Conservation (phyloP, 2,113 vertebrate genomes). For the Brachionichthys hirsutus region DNA sequence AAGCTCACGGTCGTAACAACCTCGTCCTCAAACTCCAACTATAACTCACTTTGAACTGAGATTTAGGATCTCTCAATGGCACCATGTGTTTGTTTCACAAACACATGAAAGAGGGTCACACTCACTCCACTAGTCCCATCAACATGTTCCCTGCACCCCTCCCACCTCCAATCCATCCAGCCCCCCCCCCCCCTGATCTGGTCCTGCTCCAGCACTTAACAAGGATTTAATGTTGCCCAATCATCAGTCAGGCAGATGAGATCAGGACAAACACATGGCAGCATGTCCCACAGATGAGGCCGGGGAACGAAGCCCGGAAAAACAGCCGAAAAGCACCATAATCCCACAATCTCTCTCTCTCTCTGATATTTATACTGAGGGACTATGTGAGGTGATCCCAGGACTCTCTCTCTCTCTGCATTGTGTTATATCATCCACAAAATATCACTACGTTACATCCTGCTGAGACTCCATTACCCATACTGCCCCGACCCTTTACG, state of each 20-base stretch:
- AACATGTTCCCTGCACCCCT: slow-evolving; percentile 8
- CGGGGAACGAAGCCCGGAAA: slow-evolving; percentile 32
- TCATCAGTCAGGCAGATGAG: slow-evolving; percentile 63
- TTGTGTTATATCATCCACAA: slow-evolving; percentile 42
- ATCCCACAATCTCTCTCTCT: slow-evolving; percentile 60
- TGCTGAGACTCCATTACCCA: no score
- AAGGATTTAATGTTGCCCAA: slow-evolving; percentile 63
- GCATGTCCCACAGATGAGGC: slow-evolving; percentile 44
- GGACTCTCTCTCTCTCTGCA: not conserved
- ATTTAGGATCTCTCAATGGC: not conserved
- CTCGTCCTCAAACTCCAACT: not conserved
- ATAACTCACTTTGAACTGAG: not conserved
- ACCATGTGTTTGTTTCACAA: not conserved
- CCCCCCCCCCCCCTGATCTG: slow-evolving; percentile 28
- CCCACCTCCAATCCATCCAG: not conserved
- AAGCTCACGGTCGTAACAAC: no score
- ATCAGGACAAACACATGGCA: slow-evolving; percentile 63
- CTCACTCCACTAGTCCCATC: slow-evolving; percentile 20
- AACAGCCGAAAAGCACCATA: slow-evolving; percentile 56
- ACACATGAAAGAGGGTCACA: slow-evolving; percentile 19
- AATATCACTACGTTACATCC: no score
- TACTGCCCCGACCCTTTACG: no score
- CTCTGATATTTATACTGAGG: no score
- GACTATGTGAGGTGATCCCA: not conserved
- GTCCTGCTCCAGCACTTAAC: slow-evolving; percentile 71